phyloP scores from a whole-genome alignment of 2,113 vertebrate genomes.

The Lepisosteus osseus region DNA sequence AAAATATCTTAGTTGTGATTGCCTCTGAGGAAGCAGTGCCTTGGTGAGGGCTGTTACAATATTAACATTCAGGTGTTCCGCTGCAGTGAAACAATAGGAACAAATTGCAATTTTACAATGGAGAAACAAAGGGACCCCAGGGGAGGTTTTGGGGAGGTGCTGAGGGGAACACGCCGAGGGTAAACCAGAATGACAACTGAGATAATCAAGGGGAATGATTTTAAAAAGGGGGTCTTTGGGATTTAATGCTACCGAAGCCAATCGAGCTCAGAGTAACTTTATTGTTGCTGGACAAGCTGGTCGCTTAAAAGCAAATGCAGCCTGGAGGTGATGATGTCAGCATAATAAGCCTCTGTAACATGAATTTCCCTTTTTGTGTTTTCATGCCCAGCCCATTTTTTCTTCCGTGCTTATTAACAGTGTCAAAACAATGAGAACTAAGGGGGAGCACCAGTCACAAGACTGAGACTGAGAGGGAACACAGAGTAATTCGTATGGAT shows the following conservation, averaged over 20 bases:
- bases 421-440: too few species aligned
- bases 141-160: too few species aligned
- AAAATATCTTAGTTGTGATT: background rate
- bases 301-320: too few species aligned
- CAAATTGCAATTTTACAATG: constrained; percentile 27
- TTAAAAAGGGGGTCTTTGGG: constrained; percentile 21
- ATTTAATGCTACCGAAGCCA: constrained; percentile 23
- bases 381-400: too few species aligned
- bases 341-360: too few species aligned
- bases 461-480: too few species aligned
- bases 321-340: too few species aligned
- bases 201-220: constrained; percentile 20
- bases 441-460: too few species aligned
- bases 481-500: too few species aligned
- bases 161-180: background rate
- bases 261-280: constrained; percentile 19
- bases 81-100: constrained; percentile 25
- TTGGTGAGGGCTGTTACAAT: background rate
- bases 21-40: background rate
- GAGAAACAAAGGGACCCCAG: background rate
- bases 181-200: constrained; percentile 1
- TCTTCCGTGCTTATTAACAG: too few species aligned
- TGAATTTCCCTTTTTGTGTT: too few species aligned
- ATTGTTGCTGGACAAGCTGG: constrained; percentile 2
- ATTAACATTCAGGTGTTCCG: background rate